These are phyloP conservation scores for Anarsia innoxiella DNA, from an alignment of 2,888 invertebrate species.

Conservation along the genomic window DNA sequence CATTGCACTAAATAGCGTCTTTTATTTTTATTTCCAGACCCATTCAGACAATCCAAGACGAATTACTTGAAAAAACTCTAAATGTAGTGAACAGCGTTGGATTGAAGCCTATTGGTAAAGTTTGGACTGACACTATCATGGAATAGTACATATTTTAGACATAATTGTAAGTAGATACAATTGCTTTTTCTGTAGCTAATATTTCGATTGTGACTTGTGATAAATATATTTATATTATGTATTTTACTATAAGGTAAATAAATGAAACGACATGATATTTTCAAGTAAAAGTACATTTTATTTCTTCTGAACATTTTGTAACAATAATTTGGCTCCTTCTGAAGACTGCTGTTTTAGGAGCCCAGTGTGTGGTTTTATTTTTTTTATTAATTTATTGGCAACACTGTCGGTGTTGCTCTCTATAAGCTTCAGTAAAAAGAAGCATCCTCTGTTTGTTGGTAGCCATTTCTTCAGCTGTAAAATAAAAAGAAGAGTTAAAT, in stretches of 20 bases:
- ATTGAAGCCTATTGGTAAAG: constrained; percentile 41
- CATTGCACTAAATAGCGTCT: too few species aligned
- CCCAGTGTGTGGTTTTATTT: constrained; percentile 57
- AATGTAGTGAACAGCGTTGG: constrained; percentile 38
- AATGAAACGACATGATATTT: constrained; percentile 3
- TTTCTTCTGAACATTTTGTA: constrained; percentile 65
- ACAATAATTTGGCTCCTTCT: constrained; percentile 78
- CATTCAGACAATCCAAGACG: constrained; percentile 53
- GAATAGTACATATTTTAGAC: constrained; percentile 5
- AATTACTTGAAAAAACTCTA: constrained; percentile 50
- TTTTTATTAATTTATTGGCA: constrained; percentile 57
- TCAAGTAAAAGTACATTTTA: constrained; percentile 24
- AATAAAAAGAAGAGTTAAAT: constrained; percentile 11
- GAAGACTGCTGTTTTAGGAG: constrained; percentile 70
- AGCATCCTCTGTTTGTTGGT: constrained; percentile 84
- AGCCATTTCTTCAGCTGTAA: constrained; percentile 80
- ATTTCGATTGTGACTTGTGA: constrained; percentile 9
- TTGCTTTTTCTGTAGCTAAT: too few species aligned
- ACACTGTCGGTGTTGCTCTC: constrained; percentile 74
- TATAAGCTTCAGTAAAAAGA: constrained; percentile 79
- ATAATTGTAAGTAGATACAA: too few species aligned
- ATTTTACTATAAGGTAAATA: constrained; percentile 8
- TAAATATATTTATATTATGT: constrained; percentile 7
- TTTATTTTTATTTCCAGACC: constrained; percentile 39
- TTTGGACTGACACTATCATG: constrained; percentile 38